Conservation (phyloP, 2,888 invertebrate species). For the Esperia sulphurella region DNA sequence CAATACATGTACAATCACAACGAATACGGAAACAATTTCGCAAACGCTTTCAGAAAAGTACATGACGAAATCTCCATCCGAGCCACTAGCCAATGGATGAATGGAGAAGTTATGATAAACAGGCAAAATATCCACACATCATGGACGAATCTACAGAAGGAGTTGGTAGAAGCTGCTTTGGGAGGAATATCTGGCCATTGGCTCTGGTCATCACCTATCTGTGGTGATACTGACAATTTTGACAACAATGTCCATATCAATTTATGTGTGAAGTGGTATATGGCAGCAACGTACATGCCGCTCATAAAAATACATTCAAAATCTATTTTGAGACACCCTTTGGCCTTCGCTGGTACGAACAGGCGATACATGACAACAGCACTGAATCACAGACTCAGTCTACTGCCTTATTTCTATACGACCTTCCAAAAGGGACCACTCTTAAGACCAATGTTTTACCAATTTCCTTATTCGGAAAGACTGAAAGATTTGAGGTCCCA, state of each 20-base stretch:
- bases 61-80: constrained; percentile 33
- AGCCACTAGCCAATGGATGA: constrained; percentile 55
- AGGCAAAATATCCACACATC: constrained; percentile 75
- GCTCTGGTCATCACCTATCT: constrained; percentile 76
- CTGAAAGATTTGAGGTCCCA: constrained; percentile 74
- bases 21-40: constrained; percentile 75
- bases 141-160: constrained; percentile 78
- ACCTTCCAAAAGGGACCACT: constrained; percentile 75
- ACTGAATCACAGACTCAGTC: constrained; percentile 62
- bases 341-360: constrained; percentile 62
- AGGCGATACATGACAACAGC: constrained; percentile 58
- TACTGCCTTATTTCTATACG: constrained; percentile 81
- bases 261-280: constrained; percentile 84
- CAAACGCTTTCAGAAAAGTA: constrained; percentile 38
- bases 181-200: constrained; percentile 71
- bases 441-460: constrained; percentile 82
- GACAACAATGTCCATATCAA: constrained; percentile 48
- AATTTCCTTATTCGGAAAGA: constrained; percentile 68
- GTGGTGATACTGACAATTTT: constrained; percentile 74
- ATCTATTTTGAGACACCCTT: constrained; percentile 55
- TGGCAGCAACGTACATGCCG: constrained; percentile 82
- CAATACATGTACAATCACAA: constrained; percentile 72
- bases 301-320: constrained; percentile 74
- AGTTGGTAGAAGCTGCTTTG: constrained; percentile 68
- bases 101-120: constrained; percentile 45